A percentile compares a stretch with the other conserved stretches of the same genome.
Evolutionary conservation across 64 coral and sea anemone genomes (phyloP).

Genomic region (Actinia tenebrosa): DNA sequence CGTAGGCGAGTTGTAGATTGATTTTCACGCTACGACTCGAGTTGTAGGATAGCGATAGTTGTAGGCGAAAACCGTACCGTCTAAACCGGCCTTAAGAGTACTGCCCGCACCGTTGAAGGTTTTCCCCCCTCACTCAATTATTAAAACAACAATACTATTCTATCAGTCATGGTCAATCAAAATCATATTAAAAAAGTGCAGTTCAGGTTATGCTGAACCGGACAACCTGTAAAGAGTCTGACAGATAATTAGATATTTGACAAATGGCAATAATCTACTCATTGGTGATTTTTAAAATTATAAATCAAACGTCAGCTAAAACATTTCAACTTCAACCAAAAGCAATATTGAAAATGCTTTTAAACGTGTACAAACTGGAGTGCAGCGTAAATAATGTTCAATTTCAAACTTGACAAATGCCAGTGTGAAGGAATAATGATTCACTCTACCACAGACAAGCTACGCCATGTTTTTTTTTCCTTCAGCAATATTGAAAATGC

Average conservation of each 20-base stretch:
- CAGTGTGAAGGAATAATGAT: no score
- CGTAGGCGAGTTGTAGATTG: no score
- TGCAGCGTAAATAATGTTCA: neutral
- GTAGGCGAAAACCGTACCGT: no score
- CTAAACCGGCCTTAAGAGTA: no score
- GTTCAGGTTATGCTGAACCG: neutral
- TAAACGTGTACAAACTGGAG: neutral
- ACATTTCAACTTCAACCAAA: neutral
- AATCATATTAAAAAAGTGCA: neutral
- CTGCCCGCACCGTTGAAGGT: no score
- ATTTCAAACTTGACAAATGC: neutral
- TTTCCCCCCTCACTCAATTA: neutral
- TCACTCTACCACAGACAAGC: no score
- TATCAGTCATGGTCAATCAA: neutral
- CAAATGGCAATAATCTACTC: neutral
- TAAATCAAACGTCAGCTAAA: no score
- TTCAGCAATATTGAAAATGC: no score
- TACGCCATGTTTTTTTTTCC: no score
- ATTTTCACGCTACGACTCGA: no score
- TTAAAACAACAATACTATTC: neutral
- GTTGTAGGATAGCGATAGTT: no score
- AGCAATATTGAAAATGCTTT: neutral
- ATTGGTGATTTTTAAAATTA: neutral
- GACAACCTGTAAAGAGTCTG: neutral
- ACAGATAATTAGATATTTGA: neutral